Base-by-base conservation (phyloP, 2,113 vertebrate species). In the Pelodiscus sinensis region DNA sequence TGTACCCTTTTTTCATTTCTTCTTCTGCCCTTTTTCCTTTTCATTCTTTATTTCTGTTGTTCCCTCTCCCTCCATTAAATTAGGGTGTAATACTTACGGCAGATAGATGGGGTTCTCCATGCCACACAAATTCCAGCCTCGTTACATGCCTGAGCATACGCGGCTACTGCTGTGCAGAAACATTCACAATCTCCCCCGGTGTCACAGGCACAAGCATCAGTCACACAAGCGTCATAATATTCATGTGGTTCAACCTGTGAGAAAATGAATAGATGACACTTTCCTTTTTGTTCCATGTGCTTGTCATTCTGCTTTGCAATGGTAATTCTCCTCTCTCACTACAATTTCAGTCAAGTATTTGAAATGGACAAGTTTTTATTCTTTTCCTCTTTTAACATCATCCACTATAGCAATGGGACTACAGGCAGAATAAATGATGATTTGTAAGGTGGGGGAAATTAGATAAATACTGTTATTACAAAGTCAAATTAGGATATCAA, bases 121-220 rank as follows among this genome's bases (percentile, higher is more conserved):
- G 92, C 86, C 77, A 99, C 92, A 7, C 99, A 99, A 35, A 97
- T 96, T 9, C 98, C 98, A 27, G 94, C 96, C 9, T 98, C 98
- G 12, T 93, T 98, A 90, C 99, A 99, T 4, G 98, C 99, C 96
- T 98, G 98, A 54, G 99, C 99, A 1, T 99, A 99, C 79, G 99
- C 98, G 1, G 99, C 98, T 89, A 99, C 98, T 12, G 99, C 98
- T 5, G 99, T 99, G 93, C 99, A 99, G 96, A 99, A 98, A 75
- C 99, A 99, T 93, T 99, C 99, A 7, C 99, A 99, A 89, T 99
- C 99, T 38, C 99, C 99, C 84, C 99, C 99, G 0, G 97, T 97
- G 97, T 99, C 98, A 0, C 99, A 99, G 83, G 99, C 99, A 51
- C 99, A 99, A 0, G 99, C 98, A 38, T 99, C 99, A 50, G 97